These are phyloP conservation scores for Drosophila mimica DNA, from an alignment of 2,888 invertebrate species.

Conservation along the genomic window DNA sequence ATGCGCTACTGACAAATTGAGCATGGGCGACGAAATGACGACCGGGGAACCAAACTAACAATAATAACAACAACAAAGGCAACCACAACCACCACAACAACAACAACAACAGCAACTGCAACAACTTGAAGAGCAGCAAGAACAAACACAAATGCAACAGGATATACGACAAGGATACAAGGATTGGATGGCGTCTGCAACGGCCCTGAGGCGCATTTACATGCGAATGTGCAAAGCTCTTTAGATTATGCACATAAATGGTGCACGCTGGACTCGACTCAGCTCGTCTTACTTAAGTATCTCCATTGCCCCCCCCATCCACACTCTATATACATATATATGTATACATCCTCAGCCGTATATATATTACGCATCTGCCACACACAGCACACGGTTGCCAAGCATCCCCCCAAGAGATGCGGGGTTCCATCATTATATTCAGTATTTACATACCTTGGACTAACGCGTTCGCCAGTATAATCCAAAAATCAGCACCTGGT, in stretches of 20 bases:
- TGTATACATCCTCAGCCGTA: background rate
- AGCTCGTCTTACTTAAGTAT: conserved; percentile 4
- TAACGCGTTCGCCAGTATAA: background rate
- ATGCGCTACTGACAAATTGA: conserved; percentile 48
- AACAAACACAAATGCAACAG: conserved; percentile 1
- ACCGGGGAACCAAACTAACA: conserved; percentile 23
- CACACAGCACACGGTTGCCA: background rate
- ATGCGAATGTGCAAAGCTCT: conserved; percentile 43
- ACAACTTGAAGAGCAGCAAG: background rate
- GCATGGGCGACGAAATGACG: conserved; percentile 49
- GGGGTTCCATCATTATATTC: background rate
- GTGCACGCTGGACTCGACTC: conserved; percentile 18
- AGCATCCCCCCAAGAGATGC: background rate
- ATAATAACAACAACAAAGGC: conserved; percentile 10
- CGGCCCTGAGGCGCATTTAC: conserved; percentile 49
- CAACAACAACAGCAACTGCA: conserved; percentile 17
- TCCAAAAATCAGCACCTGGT: background rate
- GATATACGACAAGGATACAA: conserved; percentile 1
- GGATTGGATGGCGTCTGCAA: background rate
- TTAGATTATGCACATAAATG: conserved; percentile 57
- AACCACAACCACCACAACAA: background rate
- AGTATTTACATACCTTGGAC: background rate
- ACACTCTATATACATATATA: no score
- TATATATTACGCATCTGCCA: background rate
- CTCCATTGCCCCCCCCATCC: no score